These are phyloP conservation scores for Morelia viridis DNA, from an alignment of 2,797 vertebrate species.

Conservation along the genomic window DNA sequence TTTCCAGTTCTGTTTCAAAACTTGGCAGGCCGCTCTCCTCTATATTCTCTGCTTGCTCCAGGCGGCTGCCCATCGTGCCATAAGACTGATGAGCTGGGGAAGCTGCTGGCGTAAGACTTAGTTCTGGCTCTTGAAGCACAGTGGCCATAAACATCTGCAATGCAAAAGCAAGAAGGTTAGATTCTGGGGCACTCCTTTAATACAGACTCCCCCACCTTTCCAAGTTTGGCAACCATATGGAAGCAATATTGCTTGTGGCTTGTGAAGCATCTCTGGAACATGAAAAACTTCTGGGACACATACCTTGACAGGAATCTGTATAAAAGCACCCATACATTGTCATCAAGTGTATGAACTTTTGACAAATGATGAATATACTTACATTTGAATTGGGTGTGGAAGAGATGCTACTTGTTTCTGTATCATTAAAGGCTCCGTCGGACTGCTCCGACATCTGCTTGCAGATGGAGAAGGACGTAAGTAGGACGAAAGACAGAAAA, in stretches of 20 bases:
- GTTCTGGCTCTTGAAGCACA: constrained; percentile 90
- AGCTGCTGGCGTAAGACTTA: constrained; percentile 89
- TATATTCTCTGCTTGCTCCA: constrained; percentile 74
- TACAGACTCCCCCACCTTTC: constrained; percentile 1
- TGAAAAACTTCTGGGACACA: not conserved
- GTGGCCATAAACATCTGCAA: constrained; percentile 91
- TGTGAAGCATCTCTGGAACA: not conserved
- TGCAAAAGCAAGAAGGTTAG: constrained; percentile 39
- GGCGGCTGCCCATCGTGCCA: constrained; percentile 86
- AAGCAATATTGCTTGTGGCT: not conserved
- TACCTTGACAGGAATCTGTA: not conserved
- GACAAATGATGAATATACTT: constrained; percentile 60
- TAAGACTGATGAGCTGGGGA: constrained; percentile 93
- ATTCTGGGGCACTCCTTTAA: constrained; percentile 24
- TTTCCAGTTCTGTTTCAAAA: constrained; percentile 77
- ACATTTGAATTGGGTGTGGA: constrained; percentile 89
- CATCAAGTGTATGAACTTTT: not conserved
- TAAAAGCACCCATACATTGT: not conserved
- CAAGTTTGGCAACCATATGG: constrained; percentile 1
- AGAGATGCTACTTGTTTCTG: constrained; percentile 86
- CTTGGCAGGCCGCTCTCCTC: constrained; percentile 72
- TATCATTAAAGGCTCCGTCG: constrained; percentile 80
- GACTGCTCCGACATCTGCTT: constrained; percentile 87
- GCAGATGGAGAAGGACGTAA: not conserved
- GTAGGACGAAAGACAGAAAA: not conserved